These are phyloP conservation scores for Drosophila sturtevanti DNA, from an alignment of 1,140 invertebrate genomes.

Conservation along the genomic window DNA sequence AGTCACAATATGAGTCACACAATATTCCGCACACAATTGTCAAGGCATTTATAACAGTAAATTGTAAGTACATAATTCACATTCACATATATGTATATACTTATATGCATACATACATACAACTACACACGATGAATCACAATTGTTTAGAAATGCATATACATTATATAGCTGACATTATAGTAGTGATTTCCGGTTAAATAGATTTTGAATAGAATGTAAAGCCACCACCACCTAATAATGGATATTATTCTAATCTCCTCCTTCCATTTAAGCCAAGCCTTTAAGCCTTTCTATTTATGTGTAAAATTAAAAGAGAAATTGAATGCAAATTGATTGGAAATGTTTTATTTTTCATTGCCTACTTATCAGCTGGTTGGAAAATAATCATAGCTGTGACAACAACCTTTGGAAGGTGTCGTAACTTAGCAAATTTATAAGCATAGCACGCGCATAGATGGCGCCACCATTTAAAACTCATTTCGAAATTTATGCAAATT, in stretches of 20 bases:
- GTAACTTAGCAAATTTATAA: too few species aligned
- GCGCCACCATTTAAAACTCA: too few species aligned
- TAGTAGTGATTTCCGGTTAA: slow-evolving; percentile 8
- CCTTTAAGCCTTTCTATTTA: slow-evolving; percentile 2
- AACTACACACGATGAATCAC: slow-evolving; percentile 2
- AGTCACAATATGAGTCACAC: slow-evolving; percentile 11
- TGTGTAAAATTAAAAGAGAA: background rate
- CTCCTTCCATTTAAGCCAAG: background rate
- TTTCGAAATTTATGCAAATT: too few species aligned
- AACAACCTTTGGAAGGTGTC: too few species aligned
- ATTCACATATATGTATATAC: background rate
- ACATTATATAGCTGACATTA: too few species aligned
- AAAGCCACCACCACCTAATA: background rate
- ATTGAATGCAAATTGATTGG: too few species aligned
- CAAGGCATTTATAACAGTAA: slow-evolving; percentile 4
- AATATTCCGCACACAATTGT: slow-evolving; percentile 4
- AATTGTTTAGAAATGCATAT: background rate
- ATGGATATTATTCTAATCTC: too few species aligned
- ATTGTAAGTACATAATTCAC: background rate
- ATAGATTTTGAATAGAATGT: background rate
- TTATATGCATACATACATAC: background rate
- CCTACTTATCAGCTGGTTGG: too few species aligned
- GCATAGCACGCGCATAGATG: too few species aligned
- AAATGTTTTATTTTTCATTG: too few species aligned
- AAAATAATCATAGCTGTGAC: too few species aligned